Base-by-base conservation (phyloP, 2,113 vertebrate genomes). In the Monarcha castaneiventris region DNA sequence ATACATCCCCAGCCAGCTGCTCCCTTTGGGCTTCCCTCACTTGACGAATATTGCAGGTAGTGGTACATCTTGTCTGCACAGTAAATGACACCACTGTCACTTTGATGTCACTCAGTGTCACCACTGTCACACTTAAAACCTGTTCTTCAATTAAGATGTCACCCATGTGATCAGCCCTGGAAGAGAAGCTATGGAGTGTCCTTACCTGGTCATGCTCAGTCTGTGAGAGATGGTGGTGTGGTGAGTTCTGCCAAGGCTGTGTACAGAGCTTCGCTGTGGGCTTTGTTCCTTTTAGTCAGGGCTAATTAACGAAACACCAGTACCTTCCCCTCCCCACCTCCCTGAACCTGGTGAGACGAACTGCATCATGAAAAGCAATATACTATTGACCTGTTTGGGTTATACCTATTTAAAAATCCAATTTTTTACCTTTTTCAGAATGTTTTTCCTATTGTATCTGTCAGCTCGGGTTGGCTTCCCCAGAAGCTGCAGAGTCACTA, bases 141-240 rank as follows among this genome's bases (percentile, higher is more conserved):
- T 37, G n/a, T 6, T 67, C 12, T 52, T 69, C 37, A 48, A 0
- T 39, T 51, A 27, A 67, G 48, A 22, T 10, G 4, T 46, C 26
- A 33, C 4, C 43, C 0, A 0, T 8, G 29, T 4, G 46, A 35
- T 27, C 19, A 37, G 56, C 25, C 4, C 3, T 7, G 33, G 55
- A 35, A 16, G 32, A 59, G 51, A 54, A 48, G 54, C 35, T 37
- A 1, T 21, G 67, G 18, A n/a, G 33, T 18, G 37, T 39, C 17
- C 2, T 14, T 20, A 32, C 25, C 78, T 67, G 69, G 49, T 44
- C 1, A 1, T 43, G 69, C 68, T 71, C 51, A 18, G 10, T 4
- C 52, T 35, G 30, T 16, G 33, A 67, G 39, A 64, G 33, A 12
- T 8, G 21, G 33, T 10, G 55, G 6, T 39, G 16, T 22, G 11